A percentile compares a stretch with the other conserved stretches of the same genome.
Evolutionary conservation across 1,140 invertebrate genomes (phyloP).

Genomic region (Musca domestica): DNA sequence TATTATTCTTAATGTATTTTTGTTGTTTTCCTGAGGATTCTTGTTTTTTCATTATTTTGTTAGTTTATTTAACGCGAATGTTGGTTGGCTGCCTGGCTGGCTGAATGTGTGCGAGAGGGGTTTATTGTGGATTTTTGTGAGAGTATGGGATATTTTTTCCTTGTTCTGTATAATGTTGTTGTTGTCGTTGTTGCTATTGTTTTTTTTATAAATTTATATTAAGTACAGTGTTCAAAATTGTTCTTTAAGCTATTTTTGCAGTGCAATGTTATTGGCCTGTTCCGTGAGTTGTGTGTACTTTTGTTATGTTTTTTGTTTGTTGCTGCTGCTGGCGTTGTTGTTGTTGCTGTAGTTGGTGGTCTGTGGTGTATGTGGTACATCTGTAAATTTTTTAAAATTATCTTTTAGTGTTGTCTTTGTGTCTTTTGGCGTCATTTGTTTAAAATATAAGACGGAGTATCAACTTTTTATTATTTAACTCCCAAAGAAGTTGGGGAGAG

Average conservation of each 20-base stretch:
- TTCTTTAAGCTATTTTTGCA: slow-evolving; percentile 20
- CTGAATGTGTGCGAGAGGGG: not conserved
- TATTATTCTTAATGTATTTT: slow-evolving; percentile 13
- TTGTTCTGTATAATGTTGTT: not conserved
- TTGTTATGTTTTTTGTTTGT: slow-evolving; percentile 11
- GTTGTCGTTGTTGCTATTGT: not conserved
- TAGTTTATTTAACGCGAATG: slow-evolving; percentile 9
- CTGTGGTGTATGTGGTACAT: too few relatives aligned
- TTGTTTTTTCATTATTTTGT: slow-evolving; percentile 13
- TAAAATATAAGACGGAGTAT: slow-evolving; percentile 15
- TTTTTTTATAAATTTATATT: slow-evolving; percentile 15
- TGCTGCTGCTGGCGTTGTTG: slow-evolving; percentile 1
- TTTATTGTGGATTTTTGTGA: not conserved
- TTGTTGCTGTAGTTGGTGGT: too few relatives aligned
- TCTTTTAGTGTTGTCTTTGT: slow-evolving; percentile 20
- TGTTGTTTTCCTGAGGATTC: slow-evolving; percentile 19
- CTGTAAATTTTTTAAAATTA: slow-evolving; percentile 14
- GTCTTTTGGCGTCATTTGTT: slow-evolving; percentile 18
- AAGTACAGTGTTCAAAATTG: slow-evolving; percentile 19
- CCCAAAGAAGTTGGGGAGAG: too few relatives aligned
- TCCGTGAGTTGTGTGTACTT: slow-evolving; percentile 7
- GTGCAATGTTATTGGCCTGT: not conserved
- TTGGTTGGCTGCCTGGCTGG: too few relatives aligned
- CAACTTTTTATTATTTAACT: too few relatives aligned
- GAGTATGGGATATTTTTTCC: slow-evolving; percentile 8